Conservation (phyloP, 2,888 invertebrate genomes). For the Caenorhabditis sp. region DNA sequence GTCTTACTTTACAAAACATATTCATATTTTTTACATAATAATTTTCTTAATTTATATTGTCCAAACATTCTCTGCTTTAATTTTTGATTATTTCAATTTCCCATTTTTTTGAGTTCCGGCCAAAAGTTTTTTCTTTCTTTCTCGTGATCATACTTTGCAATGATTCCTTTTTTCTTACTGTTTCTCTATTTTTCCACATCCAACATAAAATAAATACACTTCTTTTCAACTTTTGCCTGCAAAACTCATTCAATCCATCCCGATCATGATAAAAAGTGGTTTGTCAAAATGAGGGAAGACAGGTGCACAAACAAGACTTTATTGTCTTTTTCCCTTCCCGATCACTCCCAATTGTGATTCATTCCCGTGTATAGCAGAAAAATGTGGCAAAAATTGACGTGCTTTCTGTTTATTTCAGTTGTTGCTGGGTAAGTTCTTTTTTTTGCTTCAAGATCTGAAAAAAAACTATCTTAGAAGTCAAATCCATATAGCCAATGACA, state of each 20-base stretch:
- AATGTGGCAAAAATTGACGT: constrained; percentile 16
- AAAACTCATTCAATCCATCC: constrained; percentile 15
- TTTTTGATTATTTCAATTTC: constrained; percentile 24
- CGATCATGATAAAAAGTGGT: constrained; percentile 11
- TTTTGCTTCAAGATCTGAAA: neutral
- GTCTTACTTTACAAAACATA: neutral
- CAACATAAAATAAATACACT: constrained; percentile 24
- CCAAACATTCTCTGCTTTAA: constrained; percentile 1
- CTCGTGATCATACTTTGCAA: constrained; percentile 13
- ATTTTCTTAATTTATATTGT: neutral
- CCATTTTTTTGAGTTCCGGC: neutral
- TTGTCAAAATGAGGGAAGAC: neutral
- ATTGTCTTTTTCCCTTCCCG: constrained; percentile 33
- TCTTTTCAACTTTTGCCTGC: constrained; percentile 35
- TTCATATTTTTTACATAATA: constrained; percentile 18
- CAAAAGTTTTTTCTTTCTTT: constrained; percentile 1
- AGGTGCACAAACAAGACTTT: constrained; percentile 16
- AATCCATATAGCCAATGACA: constrained; percentile 51
- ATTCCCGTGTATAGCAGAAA: constrained; percentile 17
- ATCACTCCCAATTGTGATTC: constrained; percentile 18
- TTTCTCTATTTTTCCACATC: neutral
- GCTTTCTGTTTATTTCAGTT: constrained; percentile 15
- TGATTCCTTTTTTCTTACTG: neutral
- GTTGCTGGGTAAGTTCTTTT: constrained; percentile 27
- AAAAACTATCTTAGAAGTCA: constrained; percentile 31